Evolutionary conservation across 2,113 vertebrate species (phyloP).

Genomic region (Colinus virginianus): DNA sequence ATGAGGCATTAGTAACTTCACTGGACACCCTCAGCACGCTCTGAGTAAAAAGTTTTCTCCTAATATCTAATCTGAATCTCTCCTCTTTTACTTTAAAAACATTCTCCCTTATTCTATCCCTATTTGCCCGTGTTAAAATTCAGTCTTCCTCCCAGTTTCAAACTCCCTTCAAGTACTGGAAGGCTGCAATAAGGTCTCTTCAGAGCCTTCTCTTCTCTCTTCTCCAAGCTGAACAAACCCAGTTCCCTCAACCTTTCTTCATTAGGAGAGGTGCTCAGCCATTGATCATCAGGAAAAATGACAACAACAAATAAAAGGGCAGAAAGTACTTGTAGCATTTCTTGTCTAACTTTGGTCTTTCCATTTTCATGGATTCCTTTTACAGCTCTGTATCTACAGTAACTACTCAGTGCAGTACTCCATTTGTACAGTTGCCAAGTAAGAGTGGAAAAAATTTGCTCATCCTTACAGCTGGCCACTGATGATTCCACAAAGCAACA

Average conservation of each 20-base stretch:
- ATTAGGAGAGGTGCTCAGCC: too few relatives aligned
- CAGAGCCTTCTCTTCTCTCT: not conserved
- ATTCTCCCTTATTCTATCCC: not conserved
- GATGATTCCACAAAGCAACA: not conserved
- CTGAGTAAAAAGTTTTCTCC: not conserved
- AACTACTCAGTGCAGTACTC: too few relatives aligned
- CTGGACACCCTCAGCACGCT: not conserved
- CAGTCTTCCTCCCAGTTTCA: not conserved
- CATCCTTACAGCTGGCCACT: not conserved
- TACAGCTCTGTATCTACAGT: not conserved
- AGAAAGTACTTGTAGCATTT: not conserved
- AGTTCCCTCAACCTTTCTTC: too few relatives aligned
- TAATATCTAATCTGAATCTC: not conserved
- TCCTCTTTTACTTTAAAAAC: not conserved
- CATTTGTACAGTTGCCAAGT: not conserved
- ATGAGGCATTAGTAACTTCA: not conserved
- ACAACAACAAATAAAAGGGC: too few relatives aligned
- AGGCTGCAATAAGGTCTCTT: not conserved
- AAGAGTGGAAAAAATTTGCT: not conserved
- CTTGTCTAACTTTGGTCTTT: not conserved
- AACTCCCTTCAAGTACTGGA: not conserved
- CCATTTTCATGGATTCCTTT: not conserved
- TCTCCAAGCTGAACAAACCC: not conserved
- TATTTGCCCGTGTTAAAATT: not conserved
- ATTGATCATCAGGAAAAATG: too few relatives aligned